A percentile compares a stretch with the other conserved stretches of the same genome.
Conservation (phyloP, 2,797 vertebrate genomes). For the Bovichtus diacanthus region DNA sequence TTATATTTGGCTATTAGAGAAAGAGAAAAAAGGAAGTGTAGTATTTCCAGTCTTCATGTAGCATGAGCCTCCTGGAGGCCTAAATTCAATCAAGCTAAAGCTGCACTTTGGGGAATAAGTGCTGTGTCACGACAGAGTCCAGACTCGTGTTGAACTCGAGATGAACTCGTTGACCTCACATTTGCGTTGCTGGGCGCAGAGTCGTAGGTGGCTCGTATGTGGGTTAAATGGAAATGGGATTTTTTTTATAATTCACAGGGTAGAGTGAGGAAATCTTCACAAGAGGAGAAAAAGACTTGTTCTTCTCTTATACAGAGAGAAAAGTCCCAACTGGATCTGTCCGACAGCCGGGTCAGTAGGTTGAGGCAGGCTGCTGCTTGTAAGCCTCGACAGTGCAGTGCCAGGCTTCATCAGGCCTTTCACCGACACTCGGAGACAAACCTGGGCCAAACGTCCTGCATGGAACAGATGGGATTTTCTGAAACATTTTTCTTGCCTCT, state of each 20-base stretch:
- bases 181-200: slow-evolving; percentile 60
- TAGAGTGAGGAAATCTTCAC: slow-evolving; percentile 45
- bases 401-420: slow-evolving; percentile 75
- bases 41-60: slow-evolving; percentile 71
- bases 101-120: slow-evolving; percentile 55
- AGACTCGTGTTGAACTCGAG: slow-evolving; percentile 28
- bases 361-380: slow-evolving; percentile 40
- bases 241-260: slow-evolving; percentile 43
- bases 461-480: slow-evolving; percentile 58
- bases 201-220: slow-evolving; percentile 46
- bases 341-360: slow-evolving; percentile 51
- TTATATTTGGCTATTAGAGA: slow-evolving; percentile 61
- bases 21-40: slow-evolving; percentile 43
- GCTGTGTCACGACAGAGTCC: slow-evolving; percentile 53
- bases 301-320: slow-evolving; percentile 27
- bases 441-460: slow-evolving; percentile 40
- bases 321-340: slow-evolving; percentile 41
- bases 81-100: slow-evolving; percentile 58
- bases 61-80: slow-evolving; percentile 53
- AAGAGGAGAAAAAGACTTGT: slow-evolving; percentile 32
- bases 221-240: slow-evolving; percentile 40
- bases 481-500: slow-evolving; percentile 46
- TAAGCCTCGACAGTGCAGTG: slow-evolving; percentile 59
- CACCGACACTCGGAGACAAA: slow-evolving; percentile 62
- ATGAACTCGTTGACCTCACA: slow-evolving; percentile 65